Conservation (phyloP, 2,797 vertebrate genomes). For the Pseudochirops corinnae region DNA sequence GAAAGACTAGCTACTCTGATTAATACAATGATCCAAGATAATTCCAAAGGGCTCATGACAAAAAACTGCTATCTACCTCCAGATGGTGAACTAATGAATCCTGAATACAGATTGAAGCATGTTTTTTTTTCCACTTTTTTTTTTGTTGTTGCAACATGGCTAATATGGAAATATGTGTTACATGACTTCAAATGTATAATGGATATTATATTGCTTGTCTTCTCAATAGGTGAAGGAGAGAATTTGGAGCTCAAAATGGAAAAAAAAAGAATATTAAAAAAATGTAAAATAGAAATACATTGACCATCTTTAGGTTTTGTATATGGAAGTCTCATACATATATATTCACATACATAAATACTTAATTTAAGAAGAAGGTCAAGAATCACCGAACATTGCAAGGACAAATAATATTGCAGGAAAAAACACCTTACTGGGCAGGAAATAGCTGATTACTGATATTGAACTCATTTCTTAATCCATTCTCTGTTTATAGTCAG, state of each 20-base stretch:
- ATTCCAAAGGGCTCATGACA: not conserved
- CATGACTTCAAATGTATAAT: not conserved
- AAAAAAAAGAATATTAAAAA: not conserved
- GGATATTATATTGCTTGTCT: not conserved
- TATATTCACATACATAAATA: not conserved
- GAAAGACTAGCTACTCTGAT: not conserved
- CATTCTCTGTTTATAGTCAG: not conserved
- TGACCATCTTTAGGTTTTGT: not conserved
- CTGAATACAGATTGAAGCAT: not conserved
- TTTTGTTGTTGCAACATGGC: not conserved
- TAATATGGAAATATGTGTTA: not conserved
- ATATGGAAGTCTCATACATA: not conserved
- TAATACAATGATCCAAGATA: not conserved
- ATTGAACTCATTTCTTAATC: not conserved
- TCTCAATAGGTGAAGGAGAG: not conserved
- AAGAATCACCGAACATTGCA: not conserved
- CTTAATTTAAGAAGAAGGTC: not conserved
- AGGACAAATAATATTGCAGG: not conserved
- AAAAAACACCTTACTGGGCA: not conserved
- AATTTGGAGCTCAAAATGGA: not conserved
- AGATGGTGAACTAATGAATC: not conserved
- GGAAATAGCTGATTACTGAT: not conserved
- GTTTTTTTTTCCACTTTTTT: not conserved
- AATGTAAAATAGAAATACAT: not conserved
- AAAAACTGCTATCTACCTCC: not conserved